phyloP scores from a whole-genome alignment of 1,140 invertebrate genomes.

The Drosophila sturtevanti region DNA sequence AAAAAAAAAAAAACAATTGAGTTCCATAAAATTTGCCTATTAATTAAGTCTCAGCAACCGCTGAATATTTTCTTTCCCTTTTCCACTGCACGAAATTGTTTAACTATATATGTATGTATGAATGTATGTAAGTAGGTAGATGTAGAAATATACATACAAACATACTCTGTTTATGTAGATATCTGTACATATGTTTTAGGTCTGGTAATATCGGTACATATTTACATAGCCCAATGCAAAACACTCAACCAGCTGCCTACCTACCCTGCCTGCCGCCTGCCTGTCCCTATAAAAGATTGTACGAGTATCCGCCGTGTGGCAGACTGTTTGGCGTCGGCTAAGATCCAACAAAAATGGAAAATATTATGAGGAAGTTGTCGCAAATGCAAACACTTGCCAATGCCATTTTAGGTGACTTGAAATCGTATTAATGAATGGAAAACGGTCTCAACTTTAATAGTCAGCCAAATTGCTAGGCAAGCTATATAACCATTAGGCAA shows the following conservation, averaged over 20 bases:
- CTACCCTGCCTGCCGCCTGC: neutral
- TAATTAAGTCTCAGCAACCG: slow-evolving; percentile 13
- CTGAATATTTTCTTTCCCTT: neutral
- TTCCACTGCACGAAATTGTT: neutral
- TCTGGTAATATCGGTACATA: slow-evolving; percentile 9
- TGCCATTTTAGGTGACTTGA: slow-evolving; percentile 3
- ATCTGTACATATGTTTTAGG: slow-evolving; percentile 7
- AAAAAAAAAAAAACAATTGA: slow-evolving; percentile 2
- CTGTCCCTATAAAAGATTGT: neutral
- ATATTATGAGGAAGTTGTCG: slow-evolving; percentile 10
- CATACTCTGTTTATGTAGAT: neutral
- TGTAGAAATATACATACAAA: too few species aligned
- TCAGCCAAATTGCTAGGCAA: neutral
- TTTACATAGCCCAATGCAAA: slow-evolving; percentile 11
- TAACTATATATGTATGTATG: neutral
- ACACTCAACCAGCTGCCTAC: slow-evolving; percentile 6
- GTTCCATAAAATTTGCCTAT: slow-evolving; percentile 18
- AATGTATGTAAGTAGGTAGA: too few species aligned
- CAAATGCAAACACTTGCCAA: slow-evolving; percentile 13
- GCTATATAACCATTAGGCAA: neutral
- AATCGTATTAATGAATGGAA: neutral
- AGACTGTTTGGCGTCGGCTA: slow-evolving; percentile 5
- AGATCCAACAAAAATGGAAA: neutral
- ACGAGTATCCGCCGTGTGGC: neutral
- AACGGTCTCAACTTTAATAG: neutral